Base-by-base conservation (phyloP, 2,888 invertebrate species). In the Trissolcus japonicus region DNA sequence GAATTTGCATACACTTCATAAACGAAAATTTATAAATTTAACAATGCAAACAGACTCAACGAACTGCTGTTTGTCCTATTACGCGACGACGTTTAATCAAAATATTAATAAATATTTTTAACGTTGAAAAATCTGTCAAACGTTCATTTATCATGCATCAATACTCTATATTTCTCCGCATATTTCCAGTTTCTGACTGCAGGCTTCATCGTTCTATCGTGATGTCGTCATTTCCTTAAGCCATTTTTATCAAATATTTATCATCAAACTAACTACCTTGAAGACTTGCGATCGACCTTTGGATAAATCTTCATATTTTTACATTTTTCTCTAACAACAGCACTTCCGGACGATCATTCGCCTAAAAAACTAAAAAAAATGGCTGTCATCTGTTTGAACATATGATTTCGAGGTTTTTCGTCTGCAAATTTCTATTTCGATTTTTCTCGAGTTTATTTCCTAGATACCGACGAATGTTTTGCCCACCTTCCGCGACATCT, bases 241-340 rank as follows among this genome's bases (percentile, higher is more conserved):
- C 43, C n/a, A 59, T 48, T 60, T 60, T 60, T 60, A 60, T 60
- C 48, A 50, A 35, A 50, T 60, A 60, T 60, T 60, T 35, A 16
- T 16, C 35, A 35, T 6, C 11, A 25, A 25, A 25, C 25, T 9
- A 43, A 19, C n/a, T 35, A 25, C 25, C 46, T 16, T 14, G 21
- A 35, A 35, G 17, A 13, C 50, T 60, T 48, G 4, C 21, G 19
- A 51, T 53, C 43, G 41, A 41, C 53, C 40, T 21, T 14, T 6
- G 51, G 40, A 51, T 62, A 11, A 41, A 53, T 53, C 43, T 54
- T 62, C 21, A 14, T 25, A 1, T 25, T 53, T 62, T 53, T 14
- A 46, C 21, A n/a, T 62, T 62, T 54, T 25, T 25, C 29, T 25
- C 11, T 43, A 62, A 41, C 62, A 54, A 41, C 43, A 16, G 21